Conservation (phyloP, 1,140 invertebrate genomes). For the Dendroctonus ponderosae region DNA sequence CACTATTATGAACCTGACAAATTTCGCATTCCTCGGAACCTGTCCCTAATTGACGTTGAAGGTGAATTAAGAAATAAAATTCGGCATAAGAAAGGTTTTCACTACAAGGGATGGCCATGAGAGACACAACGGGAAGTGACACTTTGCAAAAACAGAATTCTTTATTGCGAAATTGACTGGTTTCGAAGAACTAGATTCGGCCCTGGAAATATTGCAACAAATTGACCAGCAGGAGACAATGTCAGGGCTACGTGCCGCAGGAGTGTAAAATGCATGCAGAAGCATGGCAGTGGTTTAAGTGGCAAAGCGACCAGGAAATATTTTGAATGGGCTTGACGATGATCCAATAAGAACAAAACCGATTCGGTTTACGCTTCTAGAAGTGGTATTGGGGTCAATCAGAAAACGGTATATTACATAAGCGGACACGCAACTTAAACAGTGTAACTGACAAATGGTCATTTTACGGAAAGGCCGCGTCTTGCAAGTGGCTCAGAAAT, state of each 20-base stretch:
- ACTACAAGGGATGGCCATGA: no score
- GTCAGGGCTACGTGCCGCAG: slow-evolving; percentile 40
- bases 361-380: slow-evolving; percentile 17
- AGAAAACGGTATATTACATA: slow-evolving; percentile 32
- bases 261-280: slow-evolving; percentile 40
- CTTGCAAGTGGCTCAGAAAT: slow-evolving; percentile 19
- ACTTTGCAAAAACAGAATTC: no score
- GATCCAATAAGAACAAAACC: slow-evolving; percentile 21
- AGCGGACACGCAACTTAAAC: slow-evolving; percentile 21
- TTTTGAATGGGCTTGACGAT: slow-evolving; percentile 34
- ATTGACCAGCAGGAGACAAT: slow-evolving; percentile 28
- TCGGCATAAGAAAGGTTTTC: no score
- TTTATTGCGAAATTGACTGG: no score
- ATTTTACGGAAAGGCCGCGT: slow-evolving; percentile 26
- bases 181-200: neutral
- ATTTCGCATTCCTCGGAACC: no score
- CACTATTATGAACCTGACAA: no score
- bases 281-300: slow-evolving; percentile 45
- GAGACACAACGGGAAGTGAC: no score
- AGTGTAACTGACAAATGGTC: slow-evolving; percentile 17
- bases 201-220: slow-evolving; percentile 5
- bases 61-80: no score
- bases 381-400: slow-evolving; percentile 30
- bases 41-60: no score
- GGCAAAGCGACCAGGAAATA: slow-evolving; percentile 43